Percentiles rank a stretch among this genome's conserved stretches.
phyloP scores from a whole-genome alignment of 2,797 vertebrate genomes.

The Mionectes olivaceus region DNA sequence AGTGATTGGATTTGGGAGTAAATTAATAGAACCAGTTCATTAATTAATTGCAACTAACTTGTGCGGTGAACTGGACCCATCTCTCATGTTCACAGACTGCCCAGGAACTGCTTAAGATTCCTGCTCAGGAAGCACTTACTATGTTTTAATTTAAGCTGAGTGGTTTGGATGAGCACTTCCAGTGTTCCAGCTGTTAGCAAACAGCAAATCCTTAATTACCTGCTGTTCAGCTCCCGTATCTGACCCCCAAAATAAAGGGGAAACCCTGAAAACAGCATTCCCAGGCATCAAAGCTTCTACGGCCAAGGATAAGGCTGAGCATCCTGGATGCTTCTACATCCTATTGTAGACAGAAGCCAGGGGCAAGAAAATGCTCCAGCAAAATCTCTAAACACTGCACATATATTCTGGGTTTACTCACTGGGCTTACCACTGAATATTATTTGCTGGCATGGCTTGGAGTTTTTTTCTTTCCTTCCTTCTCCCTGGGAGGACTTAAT shows the following conservation, averaged over 20 bases:
- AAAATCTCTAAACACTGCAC: conserved; percentile 6
- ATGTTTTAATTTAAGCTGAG: background rate
- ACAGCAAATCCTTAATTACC: background rate
- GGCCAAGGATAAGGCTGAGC: background rate
- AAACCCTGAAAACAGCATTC: background rate
- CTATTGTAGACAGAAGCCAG: background rate
- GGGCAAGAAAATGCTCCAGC: background rate
- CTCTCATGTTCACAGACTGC: background rate
- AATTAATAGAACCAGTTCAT: conserved; percentile 53
- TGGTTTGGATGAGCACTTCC: background rate
- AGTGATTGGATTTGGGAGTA: conserved; percentile 10
- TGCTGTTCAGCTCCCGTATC: background rate
- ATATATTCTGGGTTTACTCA: conserved; percentile 21
- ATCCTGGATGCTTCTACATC: background rate
- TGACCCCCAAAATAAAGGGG: background rate
- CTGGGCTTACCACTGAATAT: conserved; percentile 6
- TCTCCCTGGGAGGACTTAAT: conserved; percentile 50
- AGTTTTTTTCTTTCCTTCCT: background rate
- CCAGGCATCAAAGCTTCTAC: rapidly evolving
- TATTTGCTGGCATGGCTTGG: background rate
- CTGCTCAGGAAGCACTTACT: background rate
- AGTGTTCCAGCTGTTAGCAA: background rate
- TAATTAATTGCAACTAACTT: conserved; percentile 44
- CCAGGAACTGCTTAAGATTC: background rate
- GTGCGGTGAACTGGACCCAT: background rate